phyloP scores from a whole-genome alignment of 2,888 invertebrate species.

The Muschampia plurimacula region DNA sequence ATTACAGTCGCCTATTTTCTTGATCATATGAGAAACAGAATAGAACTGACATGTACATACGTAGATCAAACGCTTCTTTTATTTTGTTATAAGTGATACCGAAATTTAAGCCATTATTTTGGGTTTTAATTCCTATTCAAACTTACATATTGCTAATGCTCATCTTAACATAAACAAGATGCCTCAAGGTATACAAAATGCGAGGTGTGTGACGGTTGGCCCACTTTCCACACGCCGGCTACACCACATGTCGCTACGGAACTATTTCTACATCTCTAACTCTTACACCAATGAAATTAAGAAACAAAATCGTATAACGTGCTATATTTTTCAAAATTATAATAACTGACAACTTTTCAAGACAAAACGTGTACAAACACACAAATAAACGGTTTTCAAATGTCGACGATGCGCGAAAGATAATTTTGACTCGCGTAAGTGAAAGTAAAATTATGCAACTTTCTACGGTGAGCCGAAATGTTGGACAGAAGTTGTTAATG shows the following conservation, averaged over 20 bases:
- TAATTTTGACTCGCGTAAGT: constrained; percentile 70
- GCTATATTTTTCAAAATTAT: constrained; percentile 31
- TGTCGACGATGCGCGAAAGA: constrained; percentile 70
- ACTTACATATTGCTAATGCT: constrained; percentile 52
- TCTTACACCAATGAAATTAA: constrained; percentile 61
- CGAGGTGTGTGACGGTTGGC: constrained; percentile 79
- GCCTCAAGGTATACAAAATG: constrained; percentile 76
- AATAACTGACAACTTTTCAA: constrained; percentile 59
- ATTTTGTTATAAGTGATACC: no score
- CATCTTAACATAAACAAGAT: constrained; percentile 66
- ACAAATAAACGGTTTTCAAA: constrained; percentile 70
- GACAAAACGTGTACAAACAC: constrained; percentile 66
- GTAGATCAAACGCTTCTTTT: no score
- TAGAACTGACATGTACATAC: no score
- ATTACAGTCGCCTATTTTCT: no score
- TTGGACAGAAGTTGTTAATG: constrained; percentile 26
- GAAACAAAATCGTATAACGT: constrained; percentile 55
- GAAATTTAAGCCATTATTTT: background rate
- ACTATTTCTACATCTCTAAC: constrained; percentile 51
- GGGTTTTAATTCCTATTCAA: background rate
- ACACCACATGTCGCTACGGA: constrained; percentile 69
- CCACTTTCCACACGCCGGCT: constrained; percentile 79
- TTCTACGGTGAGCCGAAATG: constrained; percentile 58
- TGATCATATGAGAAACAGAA: no score
- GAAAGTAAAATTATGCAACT: constrained; percentile 85